Evolutionary conservation across 1,140 invertebrate species (phyloP), one percentile per base, ranked within the genome.

Genomic region (Mactra quadrangularis): DNA sequence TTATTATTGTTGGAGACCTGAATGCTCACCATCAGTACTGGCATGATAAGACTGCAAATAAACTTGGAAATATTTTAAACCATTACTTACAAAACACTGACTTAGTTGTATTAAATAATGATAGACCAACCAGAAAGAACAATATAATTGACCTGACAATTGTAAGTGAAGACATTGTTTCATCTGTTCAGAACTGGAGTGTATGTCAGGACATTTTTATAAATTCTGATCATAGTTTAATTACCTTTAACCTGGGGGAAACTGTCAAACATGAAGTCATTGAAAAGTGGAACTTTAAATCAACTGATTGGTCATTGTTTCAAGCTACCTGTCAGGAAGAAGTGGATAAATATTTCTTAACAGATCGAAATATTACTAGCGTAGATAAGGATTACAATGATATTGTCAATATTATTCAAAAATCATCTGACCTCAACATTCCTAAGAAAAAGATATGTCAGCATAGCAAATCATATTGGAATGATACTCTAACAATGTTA

Each of bases 111-210:
- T n/a, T 45, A 41, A 68, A 53, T 41, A 68, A 68, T 41, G n/a
- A 38, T 6, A 25, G 13, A 45, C 17, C 33, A 11, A 68, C 64
- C 15, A 25, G 64, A 13, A 68, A 41, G 31, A 22, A 68, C 31
- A 31, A 68, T 17, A 68, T 68, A 15, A 68, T 68, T 19, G 64
- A 68, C 25, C 25, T 68, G 17, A 41, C 64, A 25, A 41, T 41
- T n/a, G 15, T 7, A 6, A 35, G 29, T 17, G 9, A 25, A 9
- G 25, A 25, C 19, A 7, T 68, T 6, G 64, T 22, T 9, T 2
- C 6, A 4, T 11, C 3, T 4, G 41, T 68, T 17, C 35, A 25
- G 3, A 45, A 68, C 11, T 68, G 64, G 64, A 35, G 41, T n/a
- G 64, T 68, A 3, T n/a, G 25, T 22, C 52, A 68, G 11, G 64